Conservation (phyloP, 2,797 vertebrate species). For the Anabacerthia variegaticeps region DNA sequence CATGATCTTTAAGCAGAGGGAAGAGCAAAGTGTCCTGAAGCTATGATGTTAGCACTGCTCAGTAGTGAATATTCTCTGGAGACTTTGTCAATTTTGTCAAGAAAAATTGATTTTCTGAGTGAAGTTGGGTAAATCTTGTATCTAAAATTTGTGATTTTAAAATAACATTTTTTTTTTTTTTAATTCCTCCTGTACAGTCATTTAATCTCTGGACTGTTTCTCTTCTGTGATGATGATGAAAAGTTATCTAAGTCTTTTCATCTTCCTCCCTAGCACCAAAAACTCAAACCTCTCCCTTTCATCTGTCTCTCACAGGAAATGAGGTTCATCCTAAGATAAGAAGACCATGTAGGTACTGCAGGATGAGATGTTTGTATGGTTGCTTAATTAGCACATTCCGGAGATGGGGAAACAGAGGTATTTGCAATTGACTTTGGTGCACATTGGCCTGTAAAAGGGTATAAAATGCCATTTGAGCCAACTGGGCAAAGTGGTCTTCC, state of each 20-base stretch:
- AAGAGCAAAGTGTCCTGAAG: background rate
- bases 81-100: background rate
- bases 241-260: background rate
- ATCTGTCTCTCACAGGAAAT: background rate
- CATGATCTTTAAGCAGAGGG: background rate
- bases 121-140: background rate
- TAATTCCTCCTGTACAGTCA: background rate
- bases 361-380: no score
- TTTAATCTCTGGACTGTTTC: background rate
- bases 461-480: background rate
- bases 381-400: background rate
- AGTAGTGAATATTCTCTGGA: background rate
- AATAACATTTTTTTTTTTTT: no score
- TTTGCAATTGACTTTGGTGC: background rate
- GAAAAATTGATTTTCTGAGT: background rate
- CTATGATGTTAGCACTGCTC: background rate
- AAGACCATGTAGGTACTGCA: background rate
- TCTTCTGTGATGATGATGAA: background rate
- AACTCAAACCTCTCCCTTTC: background rate
- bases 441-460: background rate
- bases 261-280: background rate
- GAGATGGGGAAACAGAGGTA: background rate
- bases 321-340: background rate
- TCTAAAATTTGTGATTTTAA: background rate
- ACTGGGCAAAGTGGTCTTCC: background rate